A percentile compares a stretch with the other conserved stretches of the same genome.
These are phyloP conservation scores for Dicyrtomina minuta DNA, from an alignment of 2,888 invertebrate species.

Conservation along the genomic window DNA sequence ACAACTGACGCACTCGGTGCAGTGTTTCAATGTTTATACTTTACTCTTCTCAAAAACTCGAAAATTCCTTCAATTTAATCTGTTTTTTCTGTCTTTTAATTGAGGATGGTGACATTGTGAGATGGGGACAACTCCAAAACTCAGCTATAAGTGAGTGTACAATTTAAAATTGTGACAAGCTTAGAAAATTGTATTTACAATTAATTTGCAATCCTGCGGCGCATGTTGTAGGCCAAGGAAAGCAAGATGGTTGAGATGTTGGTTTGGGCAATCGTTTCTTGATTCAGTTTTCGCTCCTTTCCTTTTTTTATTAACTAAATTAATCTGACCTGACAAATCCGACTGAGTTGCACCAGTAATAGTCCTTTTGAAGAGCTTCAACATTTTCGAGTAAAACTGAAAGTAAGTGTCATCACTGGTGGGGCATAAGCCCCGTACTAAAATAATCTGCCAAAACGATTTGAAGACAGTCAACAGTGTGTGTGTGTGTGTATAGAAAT, in stretches of 20 bases:
- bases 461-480: no score
- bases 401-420: constrained; percentile 38
- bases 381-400: constrained; percentile 33
- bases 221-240: constrained; percentile 52
- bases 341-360: constrained; percentile 39
- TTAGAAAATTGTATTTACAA: constrained; percentile 12
- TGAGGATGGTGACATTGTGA: background rate
- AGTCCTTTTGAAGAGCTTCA: constrained; percentile 44
- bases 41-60: constrained; percentile 4
- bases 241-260: constrained; percentile 41
- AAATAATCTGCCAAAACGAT: constrained; percentile 12
- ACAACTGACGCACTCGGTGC: constrained; percentile 40
- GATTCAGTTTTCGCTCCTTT: constrained; percentile 29
- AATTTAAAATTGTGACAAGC: no score
- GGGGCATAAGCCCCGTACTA: constrained; percentile 2
- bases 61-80: constrained; percentile 8
- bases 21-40: constrained; percentile 34
- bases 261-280: constrained; percentile 32
- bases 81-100: constrained; percentile 4
- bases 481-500: background rate
- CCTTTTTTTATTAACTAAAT: constrained; percentile 15
- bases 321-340: constrained; percentile 37
- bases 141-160: no score
- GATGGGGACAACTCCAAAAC: background rate
- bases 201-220: constrained; percentile 25